A percentile compares a stretch with the other conserved stretches of the same genome.
phyloP scores from a whole-genome alignment of 92 coral and sea anemone species.

The Meandrina meandrites region DNA sequence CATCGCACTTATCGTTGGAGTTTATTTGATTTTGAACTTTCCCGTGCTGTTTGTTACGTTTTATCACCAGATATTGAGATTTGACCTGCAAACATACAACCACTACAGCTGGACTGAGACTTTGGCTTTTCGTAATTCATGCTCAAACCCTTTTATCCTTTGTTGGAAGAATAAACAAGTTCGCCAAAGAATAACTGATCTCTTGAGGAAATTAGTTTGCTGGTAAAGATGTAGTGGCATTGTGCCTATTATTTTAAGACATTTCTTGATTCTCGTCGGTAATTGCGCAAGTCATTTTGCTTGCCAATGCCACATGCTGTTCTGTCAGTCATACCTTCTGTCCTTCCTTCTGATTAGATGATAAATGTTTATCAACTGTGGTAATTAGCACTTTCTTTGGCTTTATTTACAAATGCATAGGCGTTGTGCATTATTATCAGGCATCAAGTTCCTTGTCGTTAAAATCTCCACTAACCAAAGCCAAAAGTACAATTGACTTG shows the following conservation, averaged over 20 bases:
- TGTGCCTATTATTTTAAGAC: too few relatives aligned
- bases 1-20: slow-evolving; percentile 51
- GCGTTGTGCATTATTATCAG: not conserved
- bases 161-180: slow-evolving; percentile 65
- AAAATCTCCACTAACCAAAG: not conserved
- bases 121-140: slow-evolving; percentile 65
- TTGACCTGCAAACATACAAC: slow-evolving; percentile 31
- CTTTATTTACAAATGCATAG: not conserved
- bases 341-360: too few relatives aligned
- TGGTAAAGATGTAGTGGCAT: too few relatives aligned
- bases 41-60: slow-evolving; percentile 7
- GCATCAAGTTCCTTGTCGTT: too few relatives aligned
- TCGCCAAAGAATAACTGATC: slow-evolving; percentile 27
- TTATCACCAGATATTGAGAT: slow-evolving; percentile 26
- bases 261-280: too few relatives aligned
- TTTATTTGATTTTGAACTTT: slow-evolving; percentile 36
- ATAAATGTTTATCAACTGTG: not conserved
- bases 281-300: not conserved
- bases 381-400: too few relatives aligned
- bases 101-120: slow-evolving; percentile 73
- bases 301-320: not conserved
- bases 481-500: not conserved
- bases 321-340: not conserved
- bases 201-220: not conserved
- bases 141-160: slow-evolving; percentile 64